phyloP scores from a whole-genome alignment of 1,140 invertebrate species.

The Zaprionus tsacasi region DNA sequence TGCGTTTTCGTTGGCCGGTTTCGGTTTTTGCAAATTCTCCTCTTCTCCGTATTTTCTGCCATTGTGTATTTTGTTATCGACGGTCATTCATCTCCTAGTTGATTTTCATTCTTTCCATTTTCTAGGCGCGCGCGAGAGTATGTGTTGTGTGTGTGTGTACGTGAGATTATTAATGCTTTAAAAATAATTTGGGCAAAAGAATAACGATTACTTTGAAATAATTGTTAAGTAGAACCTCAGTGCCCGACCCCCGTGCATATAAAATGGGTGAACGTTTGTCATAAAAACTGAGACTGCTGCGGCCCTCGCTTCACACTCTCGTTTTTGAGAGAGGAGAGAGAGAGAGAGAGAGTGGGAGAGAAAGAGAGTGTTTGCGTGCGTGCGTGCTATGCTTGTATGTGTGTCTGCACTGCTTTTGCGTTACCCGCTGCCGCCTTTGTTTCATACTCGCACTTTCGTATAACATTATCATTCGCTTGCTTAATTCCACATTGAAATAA shows the following conservation, averaged over 20 bases:
- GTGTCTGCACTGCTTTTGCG: slow-evolving; percentile 71
- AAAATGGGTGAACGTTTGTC: slow-evolving; percentile 6
- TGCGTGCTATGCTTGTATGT: slow-evolving; percentile 34
- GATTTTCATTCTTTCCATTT: slow-evolving; percentile 63
- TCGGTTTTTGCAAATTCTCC: slow-evolving; percentile 62
- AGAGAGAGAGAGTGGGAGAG: slow-evolving; percentile 7
- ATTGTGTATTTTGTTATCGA: slow-evolving; percentile 73
- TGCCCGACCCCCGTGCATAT: background rate
- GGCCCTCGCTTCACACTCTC: slow-evolving; percentile 23
- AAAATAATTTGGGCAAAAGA: slow-evolving; percentile 40
- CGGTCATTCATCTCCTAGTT: slow-evolving; percentile 77
- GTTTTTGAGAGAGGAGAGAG: slow-evolving; percentile 14
- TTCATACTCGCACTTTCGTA: slow-evolving; percentile 43
- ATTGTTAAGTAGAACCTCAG: slow-evolving; percentile 7
- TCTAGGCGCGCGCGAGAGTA: slow-evolving; percentile 33
- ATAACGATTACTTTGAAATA: slow-evolving; percentile 10
- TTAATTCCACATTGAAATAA: slow-evolving; percentile 44
- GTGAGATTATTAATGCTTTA: slow-evolving; percentile 50
- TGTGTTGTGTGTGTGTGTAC: slow-evolving; percentile 31
- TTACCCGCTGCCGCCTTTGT: slow-evolving; percentile 67
- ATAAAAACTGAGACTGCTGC: slow-evolving; percentile 20
- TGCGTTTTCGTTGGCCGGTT: slow-evolving; percentile 59
- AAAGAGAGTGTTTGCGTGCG: slow-evolving; percentile 25
- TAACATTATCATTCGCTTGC: slow-evolving; percentile 60
- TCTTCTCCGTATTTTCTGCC: slow-evolving; percentile 53